Base-by-base conservation (phyloP, 2,113 vertebrate species). In the Dipodomys ordii region DNA sequence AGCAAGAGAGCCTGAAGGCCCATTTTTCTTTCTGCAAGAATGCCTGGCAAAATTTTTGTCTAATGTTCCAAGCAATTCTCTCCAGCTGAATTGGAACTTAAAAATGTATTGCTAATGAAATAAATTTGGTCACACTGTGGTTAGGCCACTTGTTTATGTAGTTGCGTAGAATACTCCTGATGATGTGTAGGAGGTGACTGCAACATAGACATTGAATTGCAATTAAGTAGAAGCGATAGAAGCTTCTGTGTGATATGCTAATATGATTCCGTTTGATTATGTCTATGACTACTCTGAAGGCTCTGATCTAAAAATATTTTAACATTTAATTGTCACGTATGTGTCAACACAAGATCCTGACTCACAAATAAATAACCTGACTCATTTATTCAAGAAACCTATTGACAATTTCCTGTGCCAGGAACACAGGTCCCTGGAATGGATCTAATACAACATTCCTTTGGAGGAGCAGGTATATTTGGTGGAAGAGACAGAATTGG, bases 271-370 rank as follows among this genome's bases (percentile, higher is more conserved):
- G 65, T 30, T 57, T 92, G 87, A 44, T 60, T 83, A 35, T 73
- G 77, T 60, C 11, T 60, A 25, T 78, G 57, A 83, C 80, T 93
- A n/a, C 69, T 44, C 49, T 88, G 83, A 92, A 71, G 44, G 65
- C 73, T 88, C 80, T 95, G 64, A 91, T 64, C 88, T 96, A 69
- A 83, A 46, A 93, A 49, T 94, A 88, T 89, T 95, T 92, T 92
- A 92, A 88, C 83, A 88, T 84, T 80, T 93, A 82, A 84, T 94
- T 86, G 78, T 76, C 87, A 77, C 87, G 67, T 57, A 74, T 86
- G 16, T 94, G 91, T 96, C 92, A 87, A 84, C 30, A 71, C 22
- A 92, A 32, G 80, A 78, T 68, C 72, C 76, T 90, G 79, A 94
- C 53, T 97, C 62, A 62, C 62, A 44, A 80, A 83, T 93, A 76